Evolutionary conservation across 2,888 invertebrate species (phyloP), one percentile per base, ranked within the genome.

Genomic region (Xylophagus ater): DNA sequence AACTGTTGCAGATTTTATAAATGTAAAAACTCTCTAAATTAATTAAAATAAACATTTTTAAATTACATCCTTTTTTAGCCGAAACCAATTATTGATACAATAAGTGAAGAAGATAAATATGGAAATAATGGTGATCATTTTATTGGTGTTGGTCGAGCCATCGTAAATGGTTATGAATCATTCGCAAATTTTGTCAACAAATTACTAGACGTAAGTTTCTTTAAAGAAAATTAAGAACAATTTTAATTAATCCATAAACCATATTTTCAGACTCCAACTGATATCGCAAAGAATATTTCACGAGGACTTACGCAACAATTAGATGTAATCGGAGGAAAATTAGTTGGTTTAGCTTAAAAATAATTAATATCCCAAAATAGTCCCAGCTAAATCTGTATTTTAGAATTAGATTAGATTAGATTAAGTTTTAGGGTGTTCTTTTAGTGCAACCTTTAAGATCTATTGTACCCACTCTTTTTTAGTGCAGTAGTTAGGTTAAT

Each of bases 101-200:
- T 82, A 48, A 67, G 63, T 29, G 84, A 85, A 57, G 71, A 78
- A 35, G 83, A 86, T 35, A 86, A 84, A 54, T 86, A 81, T 55
- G 85, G 85, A 14, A 86, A 86, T 55, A 70, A 67, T 35, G 85
- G 65, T 31, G 81, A 78, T 50, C 75, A 73, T 55, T 78, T 78
- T 48, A 72, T 73, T 43, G 65, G 65, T 12, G 61, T 80, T 18
- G 78, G 81, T 1, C 71, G 71, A 39, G 71, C 72, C 1, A 51
- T 85, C 18, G 76, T 86, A 3, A 72, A 71, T 19, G 77, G 81
- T 5, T 76, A 77, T 41, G 80, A 80, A 50, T 72, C 73, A 4
- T 57, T 84, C 26, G 74, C 79, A 20, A 78, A 75, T 56, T 65
- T 79, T 14, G 54, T 81, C 33, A 80, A 77, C 57, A 64, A 69